A percentile compares a stretch with the other conserved stretches of the same genome.
Evolutionary conservation across 1,140 invertebrate species (phyloP).

Genomic region (Mamestra configurata): DNA sequence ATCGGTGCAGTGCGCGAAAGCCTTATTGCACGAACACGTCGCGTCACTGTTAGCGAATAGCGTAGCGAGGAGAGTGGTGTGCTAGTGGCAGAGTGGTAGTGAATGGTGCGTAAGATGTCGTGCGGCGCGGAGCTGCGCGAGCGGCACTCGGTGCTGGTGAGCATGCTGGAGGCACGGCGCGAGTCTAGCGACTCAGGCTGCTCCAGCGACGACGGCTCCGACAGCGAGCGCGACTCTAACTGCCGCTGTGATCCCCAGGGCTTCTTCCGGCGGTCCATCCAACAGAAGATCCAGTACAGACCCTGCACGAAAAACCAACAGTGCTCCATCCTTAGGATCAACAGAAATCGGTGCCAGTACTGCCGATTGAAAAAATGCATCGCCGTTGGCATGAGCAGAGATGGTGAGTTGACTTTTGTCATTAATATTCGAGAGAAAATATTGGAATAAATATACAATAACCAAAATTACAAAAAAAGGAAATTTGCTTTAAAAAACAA

Average conservation of each 20-base stretch:
- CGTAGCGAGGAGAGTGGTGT: conserved; percentile 62
- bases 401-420: conserved; percentile 91
- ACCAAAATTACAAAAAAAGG: not conserved
- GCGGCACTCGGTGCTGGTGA: conserved; percentile 87
- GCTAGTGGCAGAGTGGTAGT: conserved; percentile 76
- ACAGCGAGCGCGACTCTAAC: conserved; percentile 81
- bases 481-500: not conserved
- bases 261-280: conserved; percentile 96
- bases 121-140: conserved; percentile 81
- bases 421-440: conserved; percentile 6
- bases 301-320: conserved; percentile 99
- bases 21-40: conserved; percentile 54
- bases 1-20: conserved; percentile 73
- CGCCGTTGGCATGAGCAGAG: conserved; percentile 99
- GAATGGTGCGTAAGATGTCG: conserved; percentile 82
- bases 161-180: conserved; percentile 88
- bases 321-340: conserved; percentile 98
- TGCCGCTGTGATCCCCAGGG: conserved; percentile 92
- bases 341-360: conserved; percentile 99
- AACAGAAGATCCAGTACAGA: conserved; percentile 99
- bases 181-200: conserved; percentile 89
- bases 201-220: conserved; percentile 89
- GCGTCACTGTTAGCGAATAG: conserved; percentile 55
- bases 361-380: conserved; percentile 99
- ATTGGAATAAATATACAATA: not conserved